A percentile compares a stretch with the other conserved stretches of the same genome.
Evolutionary conservation across 2,113 vertebrate genomes (phyloP).

Genomic region (Corythoichthys haematopterus): DNA sequence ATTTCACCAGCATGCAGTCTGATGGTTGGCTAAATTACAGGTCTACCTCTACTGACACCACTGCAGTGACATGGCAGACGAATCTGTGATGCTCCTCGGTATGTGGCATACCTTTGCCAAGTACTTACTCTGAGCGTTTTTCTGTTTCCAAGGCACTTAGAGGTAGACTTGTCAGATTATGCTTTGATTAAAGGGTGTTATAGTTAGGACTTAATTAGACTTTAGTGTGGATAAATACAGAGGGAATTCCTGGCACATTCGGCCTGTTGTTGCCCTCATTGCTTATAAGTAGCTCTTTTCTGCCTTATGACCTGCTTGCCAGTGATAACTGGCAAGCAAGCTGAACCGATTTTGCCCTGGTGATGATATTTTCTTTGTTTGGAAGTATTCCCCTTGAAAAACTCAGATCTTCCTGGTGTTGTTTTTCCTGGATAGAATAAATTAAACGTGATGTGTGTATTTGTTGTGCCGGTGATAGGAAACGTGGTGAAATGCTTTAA

Average conservation of each 20-base stretch:
- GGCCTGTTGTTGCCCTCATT: constrained; percentile 7
- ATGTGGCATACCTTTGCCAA: constrained; percentile 44
- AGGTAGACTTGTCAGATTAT: constrained; percentile 28
- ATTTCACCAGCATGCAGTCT: constrained; percentile 61
- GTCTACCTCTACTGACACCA: constrained; percentile 27
- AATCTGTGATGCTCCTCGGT: constrained; percentile 54
- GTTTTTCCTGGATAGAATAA: constrained; percentile 34
- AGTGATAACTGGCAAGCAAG: constrained; percentile 32
- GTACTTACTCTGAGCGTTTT: constrained; percentile 23
- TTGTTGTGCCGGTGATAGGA: constrained; percentile 39
- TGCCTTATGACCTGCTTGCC: constrained; percentile 37
- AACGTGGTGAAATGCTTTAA: constrained; percentile 30
- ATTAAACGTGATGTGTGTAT: constrained; percentile 37
- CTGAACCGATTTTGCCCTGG: constrained; percentile 31
- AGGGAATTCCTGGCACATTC: constrained; percentile 33
- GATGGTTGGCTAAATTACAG: constrained; percentile 67
- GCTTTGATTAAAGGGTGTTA: constrained; percentile 48
- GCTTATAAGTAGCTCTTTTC: neutral
- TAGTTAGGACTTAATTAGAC: constrained; percentile 43
- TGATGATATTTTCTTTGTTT: constrained; percentile 1
- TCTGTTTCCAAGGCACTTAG: constrained; percentile 6
- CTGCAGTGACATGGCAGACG: constrained; percentile 43
- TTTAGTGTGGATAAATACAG: constrained; percentile 16
- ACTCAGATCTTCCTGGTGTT: constrained; percentile 27
- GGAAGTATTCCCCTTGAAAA: constrained; percentile 19